Conservation (phyloP, 2,113 vertebrate species). For the Callospermophilus lateralis region DNA sequence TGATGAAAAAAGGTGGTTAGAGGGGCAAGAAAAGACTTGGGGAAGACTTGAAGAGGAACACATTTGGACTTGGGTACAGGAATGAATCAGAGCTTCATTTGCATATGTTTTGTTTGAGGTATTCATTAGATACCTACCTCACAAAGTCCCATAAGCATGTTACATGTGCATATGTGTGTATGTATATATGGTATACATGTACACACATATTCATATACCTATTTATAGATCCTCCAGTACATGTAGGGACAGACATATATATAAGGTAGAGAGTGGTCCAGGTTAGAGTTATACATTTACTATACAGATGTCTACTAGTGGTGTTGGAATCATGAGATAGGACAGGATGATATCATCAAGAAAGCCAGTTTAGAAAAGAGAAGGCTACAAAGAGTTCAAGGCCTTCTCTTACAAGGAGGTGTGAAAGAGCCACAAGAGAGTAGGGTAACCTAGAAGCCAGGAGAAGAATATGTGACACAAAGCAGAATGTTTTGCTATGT, state of each 20-base stretch:
- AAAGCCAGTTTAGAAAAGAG: background rate
- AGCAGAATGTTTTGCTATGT: background rate
- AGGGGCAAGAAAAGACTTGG: background rate
- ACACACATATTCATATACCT: no score
- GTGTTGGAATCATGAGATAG: background rate
- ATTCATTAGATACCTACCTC: background rate
- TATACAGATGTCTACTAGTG: background rate
- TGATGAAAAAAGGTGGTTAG: background rate
- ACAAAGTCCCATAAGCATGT: background rate
- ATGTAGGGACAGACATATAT: background rate
- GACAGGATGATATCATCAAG: background rate
- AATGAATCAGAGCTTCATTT: constrained; percentile 7
- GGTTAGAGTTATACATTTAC: background rate
- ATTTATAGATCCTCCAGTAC: background rate
- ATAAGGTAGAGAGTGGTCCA: background rate
- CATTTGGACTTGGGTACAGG: background rate
- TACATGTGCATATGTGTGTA: background rate
- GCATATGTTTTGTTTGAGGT: background rate
- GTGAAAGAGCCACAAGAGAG: background rate
- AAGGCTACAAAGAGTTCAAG: background rate
- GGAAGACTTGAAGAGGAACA: background rate
- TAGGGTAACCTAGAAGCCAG: background rate
- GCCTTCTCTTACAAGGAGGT: background rate
- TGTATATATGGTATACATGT: background rate
- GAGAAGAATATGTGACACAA: background rate